Base-by-base conservation (phyloP, 53 echinoderm and acorn worm species). In the Paracentrotus lividus region DNA sequence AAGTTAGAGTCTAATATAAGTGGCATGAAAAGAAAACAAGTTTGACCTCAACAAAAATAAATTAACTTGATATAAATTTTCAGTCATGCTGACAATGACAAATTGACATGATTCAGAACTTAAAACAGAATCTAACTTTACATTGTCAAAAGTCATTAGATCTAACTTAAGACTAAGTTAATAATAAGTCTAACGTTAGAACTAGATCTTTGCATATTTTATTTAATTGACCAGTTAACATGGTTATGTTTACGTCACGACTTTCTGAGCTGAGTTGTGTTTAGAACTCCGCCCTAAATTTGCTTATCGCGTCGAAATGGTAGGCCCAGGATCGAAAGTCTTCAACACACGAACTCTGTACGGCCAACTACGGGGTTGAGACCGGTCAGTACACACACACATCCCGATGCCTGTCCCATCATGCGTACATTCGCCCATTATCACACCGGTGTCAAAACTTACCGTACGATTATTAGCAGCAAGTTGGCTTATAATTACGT, bases 401-500 rank as follows among this genome's bases (percentile, higher is more conserved):
- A 20, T 36, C 21, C 40, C 72, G 72, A 40, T 40, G 38, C 18
- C 40, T 18, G 38, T 6, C 20, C 40, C 40, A 36, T 72, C 72
- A 40, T 72, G 72, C 72, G 21, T 72, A 5, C 40, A 72, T 18
- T 8, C 57, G 64, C 29, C 29, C 36, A 72, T 72, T 72, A 72
- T 72, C 72, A 72, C 40, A 36, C 72, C 72, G 40, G 72, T 72
- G 72, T 72, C 72, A 72, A 20, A 72, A 72, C 72, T 72, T 72
- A 72, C 72, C 72, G 57, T 57, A 14, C 8, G 69, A 69, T 36
- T 69, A 55, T 69, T 69, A 20, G 69, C 69, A 72, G 72, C 40
- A 72, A 72, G 72, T 38, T 38, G 36, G 72, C 72, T 18, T n/a
- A 38, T 38, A 72, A 38, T 72, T 20, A 72, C 72, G 36, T 72